Conservation (phyloP, 2,888 invertebrate genomes). For the Monopis laevigella region DNA sequence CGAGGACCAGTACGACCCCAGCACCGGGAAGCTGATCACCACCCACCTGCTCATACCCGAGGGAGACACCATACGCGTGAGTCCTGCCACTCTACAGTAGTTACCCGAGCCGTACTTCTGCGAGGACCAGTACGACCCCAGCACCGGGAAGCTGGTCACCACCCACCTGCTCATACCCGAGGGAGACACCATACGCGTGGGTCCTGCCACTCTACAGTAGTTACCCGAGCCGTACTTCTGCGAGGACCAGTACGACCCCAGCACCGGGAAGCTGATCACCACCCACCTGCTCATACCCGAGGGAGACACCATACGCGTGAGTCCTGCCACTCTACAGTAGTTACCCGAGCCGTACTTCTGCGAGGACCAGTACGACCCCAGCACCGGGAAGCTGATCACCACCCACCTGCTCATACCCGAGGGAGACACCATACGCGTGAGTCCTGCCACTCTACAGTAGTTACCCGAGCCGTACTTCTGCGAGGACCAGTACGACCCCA, state of each 20-base stretch:
- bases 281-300: constrained; percentile 86
- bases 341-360: constrained; percentile 89
- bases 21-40: constrained; percentile 77
- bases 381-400: constrained; percentile 77
- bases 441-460: no score
- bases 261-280: constrained; percentile 77
- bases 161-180: constrained; percentile 86
- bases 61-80: constrained; percentile 73
- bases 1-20: constrained; percentile 86
- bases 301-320: constrained; percentile 73
- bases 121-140: constrained; percentile 86
- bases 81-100: no score
- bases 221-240: constrained; percentile 89
- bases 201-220: no score
- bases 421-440: constrained; percentile 73
- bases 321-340: no score
- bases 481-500: constrained; percentile 86
- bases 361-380: constrained; percentile 86
- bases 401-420: constrained; percentile 86
- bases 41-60: constrained; percentile 86
- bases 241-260: constrained; percentile 86
- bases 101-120: constrained; percentile 89
- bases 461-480: constrained; percentile 89
- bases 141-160: constrained; percentile 77
- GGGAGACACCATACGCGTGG: constrained; percentile 73